A percentile compares a stretch with the other conserved stretches of the same genome.
phyloP scores from a whole-genome alignment of 2,888 invertebrate species.

The Drepanosiphum platanoidis region DNA sequence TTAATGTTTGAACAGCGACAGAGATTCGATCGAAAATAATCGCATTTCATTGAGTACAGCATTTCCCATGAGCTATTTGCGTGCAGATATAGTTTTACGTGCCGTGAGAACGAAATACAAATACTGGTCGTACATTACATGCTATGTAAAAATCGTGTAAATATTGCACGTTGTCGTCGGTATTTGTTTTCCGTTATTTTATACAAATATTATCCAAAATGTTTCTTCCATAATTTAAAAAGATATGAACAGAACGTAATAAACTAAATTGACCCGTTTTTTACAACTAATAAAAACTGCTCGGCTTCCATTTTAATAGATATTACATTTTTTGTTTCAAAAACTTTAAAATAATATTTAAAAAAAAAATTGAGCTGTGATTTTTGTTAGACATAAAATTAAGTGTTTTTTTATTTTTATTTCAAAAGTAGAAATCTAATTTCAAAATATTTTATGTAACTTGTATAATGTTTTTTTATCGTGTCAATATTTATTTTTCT shows the following conservation, averaged over 20 bases:
- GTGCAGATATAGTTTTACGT: no score
- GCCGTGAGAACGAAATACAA: no score
- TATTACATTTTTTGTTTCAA: neutral
- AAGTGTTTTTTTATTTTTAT: no score
- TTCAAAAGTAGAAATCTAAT: neutral
- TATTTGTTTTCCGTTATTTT: neutral
- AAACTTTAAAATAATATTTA: neutral
- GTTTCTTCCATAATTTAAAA: neutral
- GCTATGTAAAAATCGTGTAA: neutral
- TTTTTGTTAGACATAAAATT: neutral
- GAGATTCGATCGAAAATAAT: no score
- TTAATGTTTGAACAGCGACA: no score
- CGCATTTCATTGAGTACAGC: no score
- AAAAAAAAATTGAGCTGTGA: neutral
- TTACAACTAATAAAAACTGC: neutral
- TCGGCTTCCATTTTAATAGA: neutral
- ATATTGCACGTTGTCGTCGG: neutral
- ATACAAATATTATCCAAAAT: no score
- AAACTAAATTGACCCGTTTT: neutral
- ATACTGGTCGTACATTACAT: neutral
- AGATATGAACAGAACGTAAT: neutral
- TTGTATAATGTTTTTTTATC: no score
- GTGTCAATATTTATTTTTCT: neutral
- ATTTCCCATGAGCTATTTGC: no score
- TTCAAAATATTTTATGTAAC: conserved; percentile 1